These are phyloP conservation scores for Channa maculata DNA, from an alignment of 2,113 vertebrate genomes.

Conservation along the genomic window DNA sequence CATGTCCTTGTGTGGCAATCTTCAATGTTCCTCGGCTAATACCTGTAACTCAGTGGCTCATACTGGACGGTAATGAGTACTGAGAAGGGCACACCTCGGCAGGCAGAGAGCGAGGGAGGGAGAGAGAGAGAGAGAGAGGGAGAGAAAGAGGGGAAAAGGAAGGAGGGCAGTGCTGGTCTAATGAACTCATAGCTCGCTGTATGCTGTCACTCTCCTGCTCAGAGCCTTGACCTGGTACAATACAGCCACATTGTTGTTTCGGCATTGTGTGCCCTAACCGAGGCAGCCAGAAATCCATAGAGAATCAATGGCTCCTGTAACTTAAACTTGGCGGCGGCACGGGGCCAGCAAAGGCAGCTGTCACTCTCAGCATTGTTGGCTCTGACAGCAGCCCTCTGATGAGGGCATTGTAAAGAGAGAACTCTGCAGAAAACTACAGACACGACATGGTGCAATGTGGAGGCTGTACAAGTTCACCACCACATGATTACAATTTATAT, in stretches of 20 bases:
- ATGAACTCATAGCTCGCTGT: conserved; percentile 68
- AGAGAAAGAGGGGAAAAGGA: background rate
- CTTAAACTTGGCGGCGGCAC: conserved; percentile 59
- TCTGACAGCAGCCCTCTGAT: conserved; percentile 69
- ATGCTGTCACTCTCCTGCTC: conserved; percentile 74
- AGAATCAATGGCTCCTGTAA: conserved; percentile 70
- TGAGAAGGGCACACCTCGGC: conserved; percentile 47
- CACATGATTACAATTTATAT: conserved; percentile 31
- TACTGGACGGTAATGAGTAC: conserved; percentile 69
- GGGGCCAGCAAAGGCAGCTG: conserved; percentile 58
- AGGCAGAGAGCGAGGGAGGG: conserved; percentile 13
- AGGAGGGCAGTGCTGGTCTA: conserved; percentile 52
- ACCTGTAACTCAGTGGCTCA: conserved; percentile 69
- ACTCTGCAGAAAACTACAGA: conserved; percentile 21
- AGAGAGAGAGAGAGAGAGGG: background rate
- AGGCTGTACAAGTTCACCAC: conserved; percentile 37
- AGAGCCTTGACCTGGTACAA: conserved; percentile 67
- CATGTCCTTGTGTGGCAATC: conserved; percentile 42
- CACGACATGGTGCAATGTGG: conserved; percentile 23
- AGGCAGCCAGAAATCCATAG: conserved; percentile 57
- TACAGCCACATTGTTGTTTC: conserved; percentile 54
- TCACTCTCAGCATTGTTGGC: conserved; percentile 64
- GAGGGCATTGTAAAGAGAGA: conserved; percentile 60
- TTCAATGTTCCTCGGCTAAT: conserved; percentile 61
- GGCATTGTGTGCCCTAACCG: conserved; percentile 63